These are phyloP conservation scores for Trisateles emortualis DNA, from an alignment of 2,888 invertebrate genomes.

Conservation along the genomic window DNA sequence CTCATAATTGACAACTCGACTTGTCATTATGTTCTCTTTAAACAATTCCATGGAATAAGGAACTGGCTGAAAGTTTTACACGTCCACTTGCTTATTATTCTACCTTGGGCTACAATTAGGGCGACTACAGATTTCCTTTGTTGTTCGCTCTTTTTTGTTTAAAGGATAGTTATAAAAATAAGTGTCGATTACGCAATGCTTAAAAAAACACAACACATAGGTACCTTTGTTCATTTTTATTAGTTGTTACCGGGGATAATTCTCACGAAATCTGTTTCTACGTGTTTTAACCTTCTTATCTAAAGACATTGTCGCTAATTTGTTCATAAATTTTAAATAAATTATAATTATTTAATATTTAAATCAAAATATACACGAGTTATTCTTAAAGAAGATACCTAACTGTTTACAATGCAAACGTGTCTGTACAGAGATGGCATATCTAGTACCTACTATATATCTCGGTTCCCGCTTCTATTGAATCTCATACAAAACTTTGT, in stretches of 20 bases:
- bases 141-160: slow-evolving; percentile 4
- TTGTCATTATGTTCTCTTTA: slow-evolving; percentile 82
- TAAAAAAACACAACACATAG: too few species aligned
- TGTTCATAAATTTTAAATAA: too few species aligned
- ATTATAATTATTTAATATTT: background rate
- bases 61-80: slow-evolving; percentile 36
- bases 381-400: background rate
- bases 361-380: background rate
- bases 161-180: too few species aligned
- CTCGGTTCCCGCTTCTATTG: background rate
- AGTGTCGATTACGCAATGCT: too few species aligned
- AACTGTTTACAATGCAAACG: background rate
- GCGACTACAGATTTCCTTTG: slow-evolving; percentile 23
- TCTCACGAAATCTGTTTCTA: too few species aligned
- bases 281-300: too few species aligned
- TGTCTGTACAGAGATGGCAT: background rate
- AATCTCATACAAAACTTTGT: slow-evolving; percentile 10
- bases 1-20: slow-evolving; percentile 84
- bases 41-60: slow-evolving; percentile 62
- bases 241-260: too few species aligned
- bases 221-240: too few species aligned
- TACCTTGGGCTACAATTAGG: slow-evolving; percentile 17
- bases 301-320: too few species aligned
- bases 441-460: slow-evolving; percentile 16
- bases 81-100: slow-evolving; percentile 33